Evolutionary conservation across 2,888 invertebrate genomes (phyloP), one percentile per base, ranked within the genome.

Genomic region (Machimus rusticus): DNA sequence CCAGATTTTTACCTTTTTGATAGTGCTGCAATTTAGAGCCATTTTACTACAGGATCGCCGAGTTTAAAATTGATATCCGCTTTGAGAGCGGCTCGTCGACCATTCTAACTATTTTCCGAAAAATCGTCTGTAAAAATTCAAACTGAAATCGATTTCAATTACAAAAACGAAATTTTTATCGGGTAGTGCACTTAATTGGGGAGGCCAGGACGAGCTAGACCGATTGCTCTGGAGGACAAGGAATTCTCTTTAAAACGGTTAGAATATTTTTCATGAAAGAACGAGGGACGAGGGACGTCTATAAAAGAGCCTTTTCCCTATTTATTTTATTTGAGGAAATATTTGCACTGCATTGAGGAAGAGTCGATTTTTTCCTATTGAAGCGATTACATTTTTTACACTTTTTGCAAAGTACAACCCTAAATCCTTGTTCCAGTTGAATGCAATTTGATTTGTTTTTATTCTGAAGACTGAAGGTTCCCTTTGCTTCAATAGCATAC

Each of bases 1-100:
- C n/a, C 78, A 51, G 34, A 76, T 76, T 79, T 79, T 28, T 79
- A 79, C 46, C 51, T 79, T 76, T 79, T 79, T 79, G 79, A 79
- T 55, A 46, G 66, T 79, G 31, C 31, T 31, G 46, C 79, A 79
- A 46, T 79, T 79, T 79, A 28, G 51, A 76, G 37, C 37, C 37
- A 76, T 37, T 34, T 82, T 57, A 82, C 66, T 82, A 57, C 57
- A 82, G 37, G 28, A 76, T 76, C 57, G 23, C 12, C n/a, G 19
- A n/a, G 31, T 19, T 57, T 37, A 82, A 82, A 82, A 82, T 57
- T 82, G 55, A 82, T 82, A 82, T 51, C 66, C 57, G 46, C 51
- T 55, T 51, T 81, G 28, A 31, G 28, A 55, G 55, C 16, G 82
- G 31, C 19, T n/a, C 28, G 79, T 79, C 14, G 79, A 34, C 76